Percentiles rank a stretch among this genome's conserved stretches.
These are phyloP conservation scores for Corythornis cristatus DNA, from an alignment of 2,113 vertebrate species.

Conservation along the genomic window DNA sequence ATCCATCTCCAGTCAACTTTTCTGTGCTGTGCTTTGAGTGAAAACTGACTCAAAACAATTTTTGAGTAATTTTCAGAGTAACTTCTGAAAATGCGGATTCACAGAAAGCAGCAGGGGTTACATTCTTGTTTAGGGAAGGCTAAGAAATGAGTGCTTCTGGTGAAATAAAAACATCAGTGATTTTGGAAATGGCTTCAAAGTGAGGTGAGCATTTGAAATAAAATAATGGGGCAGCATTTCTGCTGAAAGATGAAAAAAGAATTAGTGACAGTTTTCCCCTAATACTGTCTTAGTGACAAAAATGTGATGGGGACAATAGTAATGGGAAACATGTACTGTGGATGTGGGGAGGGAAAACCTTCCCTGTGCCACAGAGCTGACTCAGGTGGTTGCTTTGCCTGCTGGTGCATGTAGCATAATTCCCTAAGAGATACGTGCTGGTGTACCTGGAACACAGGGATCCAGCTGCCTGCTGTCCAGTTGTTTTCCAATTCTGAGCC, in stretches of 20 bases:
- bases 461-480: background rate
- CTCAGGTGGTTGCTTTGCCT: background rate
- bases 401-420: background rate
- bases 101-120: slow-evolving; percentile 1
- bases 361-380: background rate
- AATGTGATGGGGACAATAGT: background rate
- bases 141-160: slow-evolving; percentile 4
- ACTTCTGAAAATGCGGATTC: slow-evolving; percentile 45
- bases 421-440: background rate
- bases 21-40: background rate
- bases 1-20: background rate
- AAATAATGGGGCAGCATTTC: background rate
- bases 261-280: slow-evolving; percentile 1
- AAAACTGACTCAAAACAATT: background rate
- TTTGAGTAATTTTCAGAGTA: slow-evolving; percentile 38
- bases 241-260: slow-evolving; percentile 16
- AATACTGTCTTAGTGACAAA: slow-evolving; percentile 1
- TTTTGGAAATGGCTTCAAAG: slow-evolving; percentile 57
- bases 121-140: background rate
- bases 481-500: background rate
- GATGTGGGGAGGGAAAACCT: background rate
- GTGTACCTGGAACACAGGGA: background rate
- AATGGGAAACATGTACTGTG: background rate
- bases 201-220: slow-evolving; percentile 17
- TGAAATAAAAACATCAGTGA: slow-evolving; percentile 40